Base-by-base conservation (phyloP, 2,888 invertebrate genomes). In the Leptopterna dolabrata region DNA sequence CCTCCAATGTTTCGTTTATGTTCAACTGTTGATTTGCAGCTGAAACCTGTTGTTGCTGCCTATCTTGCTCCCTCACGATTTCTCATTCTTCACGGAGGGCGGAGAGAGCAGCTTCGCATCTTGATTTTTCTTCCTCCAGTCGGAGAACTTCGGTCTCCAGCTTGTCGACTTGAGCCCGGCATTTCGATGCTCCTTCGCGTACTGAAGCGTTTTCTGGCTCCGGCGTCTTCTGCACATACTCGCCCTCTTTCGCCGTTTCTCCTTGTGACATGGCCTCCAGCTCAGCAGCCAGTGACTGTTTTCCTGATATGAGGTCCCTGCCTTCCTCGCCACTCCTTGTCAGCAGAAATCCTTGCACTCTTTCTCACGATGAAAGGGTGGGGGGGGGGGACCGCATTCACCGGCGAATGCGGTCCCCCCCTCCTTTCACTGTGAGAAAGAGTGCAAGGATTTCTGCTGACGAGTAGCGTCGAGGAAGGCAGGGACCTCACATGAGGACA, bases 181-280 rank as follows among this genome's bases (percentile, higher is more conserved):
- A 93, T 89, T 95, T 92, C 76, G 93, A 92, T n/a, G 93, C 93
- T 92, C 96, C 96, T 88, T 95, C 95, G 90, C 94, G 94, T 88
- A 95, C 91, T 89, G 93, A 93, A 63, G 93, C 92, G 89, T 94
- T 94, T 91, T 96, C 96, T 82, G 94, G 92, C 91, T 96, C 96
- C 85, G 94, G 92, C 29, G 94, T 94, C 90, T 95, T n/a, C n/a
- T n/a, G n/a, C n/a, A n/a, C n/a, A n/a, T n/a, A n/a, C n/a, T n/a
- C n/a, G n/a, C n/a, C n/a, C n/a, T n/a, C n/a, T n/a, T n/a, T n/a
- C n/a, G n/a, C n/a, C n/a, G n/a, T n/a, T 96, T 98, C 97, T 91
- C 97, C 97, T 91, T 96, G 96, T 90, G 96, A 96, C 95, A 98
- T 96, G 91, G 97, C 96, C 90, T 97, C 96, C 89, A 99, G 94